phyloP scores from a whole-genome alignment of 2,888 invertebrate genomes.

The Scaptodrosophila latifasciaeformis region DNA sequence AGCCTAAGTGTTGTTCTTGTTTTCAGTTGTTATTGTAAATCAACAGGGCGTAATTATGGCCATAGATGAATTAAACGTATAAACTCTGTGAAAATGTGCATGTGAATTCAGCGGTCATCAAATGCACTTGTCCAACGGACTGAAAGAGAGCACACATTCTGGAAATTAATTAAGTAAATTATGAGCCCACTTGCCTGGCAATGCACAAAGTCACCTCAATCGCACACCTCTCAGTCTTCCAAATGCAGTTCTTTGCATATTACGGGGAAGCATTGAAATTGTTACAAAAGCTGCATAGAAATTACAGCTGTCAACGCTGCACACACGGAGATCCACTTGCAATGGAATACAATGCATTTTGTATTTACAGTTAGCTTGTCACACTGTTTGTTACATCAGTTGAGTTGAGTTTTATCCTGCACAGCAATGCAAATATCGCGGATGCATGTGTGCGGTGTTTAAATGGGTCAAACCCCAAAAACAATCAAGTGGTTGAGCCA shows the following conservation, averaged over 20 bases:
- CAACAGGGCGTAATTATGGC: conserved; percentile 59
- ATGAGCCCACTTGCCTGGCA: conserved; percentile 34
- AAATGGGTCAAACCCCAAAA: conserved; percentile 67
- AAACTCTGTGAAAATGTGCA: no score
- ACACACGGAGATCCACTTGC: conserved; percentile 4
- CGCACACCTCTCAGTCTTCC: conserved; percentile 11
- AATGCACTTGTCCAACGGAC: no score
- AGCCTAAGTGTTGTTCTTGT: conserved; percentile 26
- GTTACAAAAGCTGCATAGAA: conserved; percentile 54
- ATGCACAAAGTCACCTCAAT: neutral
- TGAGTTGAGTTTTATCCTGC: neutral
- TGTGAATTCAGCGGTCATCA: no score
- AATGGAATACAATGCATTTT: neutral
- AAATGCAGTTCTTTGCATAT: no score
- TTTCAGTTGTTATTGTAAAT: conserved; percentile 32
- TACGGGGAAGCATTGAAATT: conserved; percentile 37
- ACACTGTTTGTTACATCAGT: neutral
- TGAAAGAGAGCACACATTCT: no score
- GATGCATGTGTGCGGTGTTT: conserved; percentile 1
- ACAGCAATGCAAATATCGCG: neutral
- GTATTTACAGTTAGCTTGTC: conserved; percentile 4
- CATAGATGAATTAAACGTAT: no score
- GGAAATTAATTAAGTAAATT: conserved; percentile 67
- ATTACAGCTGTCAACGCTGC: conserved; percentile 47
- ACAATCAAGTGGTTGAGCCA: conserved; percentile 48